Percentiles rank a stretch among this genome's conserved stretches.
Evolutionary conservation across 2,113 vertebrate species (phyloP).

Genomic region (Promerops cafer): DNA sequence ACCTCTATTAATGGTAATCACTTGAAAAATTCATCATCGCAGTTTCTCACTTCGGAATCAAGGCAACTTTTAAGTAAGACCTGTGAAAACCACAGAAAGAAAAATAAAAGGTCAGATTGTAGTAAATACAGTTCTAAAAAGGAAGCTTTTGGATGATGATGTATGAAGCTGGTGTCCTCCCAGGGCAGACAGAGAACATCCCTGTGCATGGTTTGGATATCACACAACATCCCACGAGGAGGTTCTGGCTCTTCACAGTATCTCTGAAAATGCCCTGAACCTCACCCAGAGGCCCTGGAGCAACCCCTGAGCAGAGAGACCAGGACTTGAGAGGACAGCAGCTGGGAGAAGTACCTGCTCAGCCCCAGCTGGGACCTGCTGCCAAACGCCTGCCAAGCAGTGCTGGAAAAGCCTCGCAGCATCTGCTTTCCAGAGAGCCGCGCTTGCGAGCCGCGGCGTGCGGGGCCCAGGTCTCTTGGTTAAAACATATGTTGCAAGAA

Average conservation of each 20-base stretch:
- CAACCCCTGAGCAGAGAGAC: not conserved
- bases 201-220: not conserved
- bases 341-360: not conserved
- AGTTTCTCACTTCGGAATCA: not conserved
- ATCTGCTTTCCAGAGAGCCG: not conserved
- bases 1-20: not conserved
- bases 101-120: not conserved
- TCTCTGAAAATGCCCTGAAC: not conserved
- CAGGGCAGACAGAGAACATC: not conserved
- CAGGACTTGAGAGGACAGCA: not conserved
- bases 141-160: not conserved
- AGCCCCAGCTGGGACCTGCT: not conserved
- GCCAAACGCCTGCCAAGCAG: not conserved
- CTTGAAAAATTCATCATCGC: not conserved
- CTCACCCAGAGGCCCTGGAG: not conserved
- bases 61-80: not conserved
- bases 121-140: not conserved
- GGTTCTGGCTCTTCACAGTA: not conserved
- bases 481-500: not conserved
- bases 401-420: not conserved
- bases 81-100: not conserved
- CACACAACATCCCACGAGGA: not conserved
- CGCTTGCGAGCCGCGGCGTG: fast-evolving
- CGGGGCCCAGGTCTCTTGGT: not conserved
- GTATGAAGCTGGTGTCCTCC: not conserved